Conservation (phyloP, 2,113 vertebrate species). For the Bos javanicus region DNA sequence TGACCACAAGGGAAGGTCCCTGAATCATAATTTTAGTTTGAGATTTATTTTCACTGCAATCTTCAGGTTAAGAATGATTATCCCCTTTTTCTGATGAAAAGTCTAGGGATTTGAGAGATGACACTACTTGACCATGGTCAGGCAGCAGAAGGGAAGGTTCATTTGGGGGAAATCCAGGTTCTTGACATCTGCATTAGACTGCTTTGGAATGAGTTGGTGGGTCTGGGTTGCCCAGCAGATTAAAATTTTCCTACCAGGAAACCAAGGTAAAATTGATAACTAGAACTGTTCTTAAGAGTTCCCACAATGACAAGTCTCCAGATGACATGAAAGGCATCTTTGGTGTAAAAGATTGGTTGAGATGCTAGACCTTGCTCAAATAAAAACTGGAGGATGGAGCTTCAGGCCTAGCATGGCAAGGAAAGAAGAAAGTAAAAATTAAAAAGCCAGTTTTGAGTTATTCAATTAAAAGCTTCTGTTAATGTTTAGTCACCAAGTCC, state of each 20-base stretch:
- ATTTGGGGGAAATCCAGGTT: background rate
- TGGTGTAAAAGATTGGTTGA: background rate
- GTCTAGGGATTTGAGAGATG: background rate
- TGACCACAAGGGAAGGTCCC: background rate
- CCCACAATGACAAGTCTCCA: background rate
- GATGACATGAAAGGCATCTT: background rate
- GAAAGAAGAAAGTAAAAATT: background rate
- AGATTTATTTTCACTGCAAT: background rate
- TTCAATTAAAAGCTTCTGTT: background rate
- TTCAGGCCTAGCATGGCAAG: background rate
- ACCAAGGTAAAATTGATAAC: background rate
- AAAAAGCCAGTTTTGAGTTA: background rate
- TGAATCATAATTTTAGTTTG: background rate
- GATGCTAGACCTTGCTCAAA: background rate
- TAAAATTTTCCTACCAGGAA: background rate
- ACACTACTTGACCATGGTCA: background rate
- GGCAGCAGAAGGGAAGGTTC: background rate
- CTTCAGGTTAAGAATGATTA: background rate
- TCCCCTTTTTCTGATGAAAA: background rate
- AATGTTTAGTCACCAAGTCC: background rate
- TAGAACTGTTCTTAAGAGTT: background rate
- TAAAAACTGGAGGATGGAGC: background rate
- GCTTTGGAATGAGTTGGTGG: background rate
- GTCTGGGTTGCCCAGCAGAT: background rate
- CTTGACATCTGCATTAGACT: background rate